phyloP scores from a whole-genome alignment of 1,140 invertebrate species.

The Gonioctena quinquepunctata region DNA sequence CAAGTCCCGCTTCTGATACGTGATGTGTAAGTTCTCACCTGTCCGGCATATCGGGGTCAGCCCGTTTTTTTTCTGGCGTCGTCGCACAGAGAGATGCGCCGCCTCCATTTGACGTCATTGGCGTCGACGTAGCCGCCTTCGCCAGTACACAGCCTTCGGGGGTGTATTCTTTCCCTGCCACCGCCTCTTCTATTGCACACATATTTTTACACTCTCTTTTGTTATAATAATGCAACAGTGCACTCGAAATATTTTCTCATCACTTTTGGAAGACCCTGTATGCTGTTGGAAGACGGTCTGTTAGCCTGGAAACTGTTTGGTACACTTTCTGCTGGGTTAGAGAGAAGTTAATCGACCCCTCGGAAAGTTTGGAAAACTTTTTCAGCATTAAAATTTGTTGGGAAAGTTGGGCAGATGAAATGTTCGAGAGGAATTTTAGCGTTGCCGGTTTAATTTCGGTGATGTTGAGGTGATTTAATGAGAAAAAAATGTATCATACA shows the following conservation, averaged over 20 bases:
- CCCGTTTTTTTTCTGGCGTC: constrained; percentile 40
- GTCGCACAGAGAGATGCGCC: constrained; percentile 45
- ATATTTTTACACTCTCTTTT: constrained; percentile 34
- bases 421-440: constrained; percentile 38
- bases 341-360: constrained; percentile 55
- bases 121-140: constrained; percentile 41
- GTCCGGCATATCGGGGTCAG: constrained; percentile 40
- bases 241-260: constrained; percentile 22
- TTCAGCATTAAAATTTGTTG: constrained; percentile 54
- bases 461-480: constrained; percentile 7
- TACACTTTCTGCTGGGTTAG: constrained; percentile 50
- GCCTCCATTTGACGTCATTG: constrained; percentile 47
- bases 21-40: constrained; percentile 43
- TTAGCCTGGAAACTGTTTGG: constrained; percentile 44
- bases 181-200: constrained; percentile 43
- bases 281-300: background rate
- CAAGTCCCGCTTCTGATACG: constrained; percentile 7
- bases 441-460: background rate
- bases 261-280: constrained; percentile 27
- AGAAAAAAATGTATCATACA: constrained; percentile 9
- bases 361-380: constrained; percentile 53
- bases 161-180: constrained; percentile 43
- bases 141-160: constrained; percentile 39
- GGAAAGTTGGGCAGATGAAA: constrained; percentile 52
- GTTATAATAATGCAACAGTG: background rate